Conservation (phyloP, 2,888 invertebrate species). For the Andrena flavipes region DNA sequence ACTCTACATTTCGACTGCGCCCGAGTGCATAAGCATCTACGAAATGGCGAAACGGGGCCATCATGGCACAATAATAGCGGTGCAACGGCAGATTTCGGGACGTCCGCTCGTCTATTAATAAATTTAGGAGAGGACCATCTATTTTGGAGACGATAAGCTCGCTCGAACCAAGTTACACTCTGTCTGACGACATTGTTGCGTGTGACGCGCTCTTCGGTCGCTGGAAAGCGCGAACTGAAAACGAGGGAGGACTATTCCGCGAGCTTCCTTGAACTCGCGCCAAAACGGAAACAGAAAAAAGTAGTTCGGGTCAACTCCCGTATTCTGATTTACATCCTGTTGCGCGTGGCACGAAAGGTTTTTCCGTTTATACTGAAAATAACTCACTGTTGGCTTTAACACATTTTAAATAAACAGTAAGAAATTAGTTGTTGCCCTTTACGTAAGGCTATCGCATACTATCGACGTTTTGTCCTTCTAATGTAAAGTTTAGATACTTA, state of each 20-base stretch:
- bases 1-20: background rate
- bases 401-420: background rate
- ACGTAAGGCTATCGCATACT: background rate
- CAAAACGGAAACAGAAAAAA: conserved; percentile 28
- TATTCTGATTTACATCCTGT: conserved; percentile 29
- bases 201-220: background rate
- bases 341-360: conserved; percentile 59
- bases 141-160: conserved; percentile 77
- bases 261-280: conserved; percentile 17
- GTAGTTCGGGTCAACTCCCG: conserved; percentile 20
- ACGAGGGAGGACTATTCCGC: background rate
- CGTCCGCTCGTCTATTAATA: conserved; percentile 80
- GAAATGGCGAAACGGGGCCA: conserved; percentile 68
- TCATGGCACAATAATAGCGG: conserved; percentile 76
- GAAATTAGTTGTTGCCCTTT: background rate
- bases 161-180: conserved; percentile 32
- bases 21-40: background rate
- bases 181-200: conserved; percentile 32
- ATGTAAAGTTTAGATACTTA: too few relatives aligned
- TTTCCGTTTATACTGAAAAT: conserved; percentile 60
- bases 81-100: conserved; percentile 74
- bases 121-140: conserved; percentile 74
- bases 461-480: too few relatives aligned
- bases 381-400: background rate
- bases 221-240: conserved; percentile 30